A percentile compares a stretch with the other conserved stretches of the same genome.
Conservation (phyloP, 2,113 vertebrate species). For the Epinephelus cyanopodus region DNA sequence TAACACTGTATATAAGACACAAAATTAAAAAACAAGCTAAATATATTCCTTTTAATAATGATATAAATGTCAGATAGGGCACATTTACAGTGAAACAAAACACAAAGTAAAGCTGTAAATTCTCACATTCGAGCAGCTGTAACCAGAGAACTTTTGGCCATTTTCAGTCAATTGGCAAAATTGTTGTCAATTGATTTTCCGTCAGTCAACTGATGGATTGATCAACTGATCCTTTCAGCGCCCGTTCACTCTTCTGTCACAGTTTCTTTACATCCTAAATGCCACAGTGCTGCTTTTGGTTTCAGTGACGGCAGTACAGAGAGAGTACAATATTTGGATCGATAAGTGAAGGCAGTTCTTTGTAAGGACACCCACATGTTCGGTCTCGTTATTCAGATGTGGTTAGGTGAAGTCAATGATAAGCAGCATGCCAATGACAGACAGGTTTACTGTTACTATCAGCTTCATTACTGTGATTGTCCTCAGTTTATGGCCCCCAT, state of each 20-base stretch:
- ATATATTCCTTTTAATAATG: too few relatives aligned
- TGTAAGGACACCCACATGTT: conserved; percentile 27
- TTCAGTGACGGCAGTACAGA: conserved; percentile 18
- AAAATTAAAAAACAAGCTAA: too few relatives aligned
- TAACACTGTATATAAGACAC: too few relatives aligned
- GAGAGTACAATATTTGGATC: conserved; percentile 18
- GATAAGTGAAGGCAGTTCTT: conserved; percentile 27
- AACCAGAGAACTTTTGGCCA: neutral
- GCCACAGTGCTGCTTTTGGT: neutral
- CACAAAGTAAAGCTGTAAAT: neutral
- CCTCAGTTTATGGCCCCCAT: conserved; percentile 58
- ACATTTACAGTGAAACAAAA: neutral
- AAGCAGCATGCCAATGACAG: conserved; percentile 41
- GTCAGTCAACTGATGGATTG: conserved; percentile 1
- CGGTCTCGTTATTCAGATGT: conserved; percentile 38
- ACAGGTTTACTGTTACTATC: conserved; percentile 42
- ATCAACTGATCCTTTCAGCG: conserved; percentile 7
- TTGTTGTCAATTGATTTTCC: conserved; percentile 19
- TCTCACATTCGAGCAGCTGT: neutral
- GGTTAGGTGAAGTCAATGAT: conserved; percentile 36
- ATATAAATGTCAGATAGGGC: neutral
- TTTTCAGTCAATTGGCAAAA: neutral
- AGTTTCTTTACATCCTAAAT: neutral
- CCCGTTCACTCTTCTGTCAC: conserved; percentile 10
- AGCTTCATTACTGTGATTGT: conserved; percentile 62